A percentile compares a stretch with the other conserved stretches of the same genome.
Conservation (phyloP, 2,888 invertebrate genomes). For the Eupithecia tripunctaria region DNA sequence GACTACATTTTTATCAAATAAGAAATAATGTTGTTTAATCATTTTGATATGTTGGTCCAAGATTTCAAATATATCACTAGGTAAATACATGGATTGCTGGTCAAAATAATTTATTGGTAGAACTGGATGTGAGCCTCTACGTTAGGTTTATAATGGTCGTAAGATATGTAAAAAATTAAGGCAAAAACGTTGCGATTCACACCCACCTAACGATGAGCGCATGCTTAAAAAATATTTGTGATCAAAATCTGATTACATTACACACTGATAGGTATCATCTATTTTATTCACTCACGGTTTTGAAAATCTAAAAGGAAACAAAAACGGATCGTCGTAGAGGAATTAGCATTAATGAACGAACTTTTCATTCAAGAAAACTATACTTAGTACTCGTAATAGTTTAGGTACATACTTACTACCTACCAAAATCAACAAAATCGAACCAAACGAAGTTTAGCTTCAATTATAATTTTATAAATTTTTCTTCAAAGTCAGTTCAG, state of each 20-base stretch:
- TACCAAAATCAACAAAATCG: background rate
- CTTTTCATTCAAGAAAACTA: background rate
- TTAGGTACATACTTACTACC: background rate
- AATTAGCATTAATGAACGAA: background rate
- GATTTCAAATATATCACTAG: background rate
- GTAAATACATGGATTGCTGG: background rate
- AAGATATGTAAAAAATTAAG: background rate
- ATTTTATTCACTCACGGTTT: background rate
- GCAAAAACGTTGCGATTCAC: conserved; percentile 13
- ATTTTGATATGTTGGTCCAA: background rate
- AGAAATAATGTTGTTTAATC: background rate
- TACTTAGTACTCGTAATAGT: no score
- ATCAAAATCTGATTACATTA: background rate
- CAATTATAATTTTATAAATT: background rate
- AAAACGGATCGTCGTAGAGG: background rate
- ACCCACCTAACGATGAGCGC: conserved; percentile 20
- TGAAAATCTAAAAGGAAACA: background rate
- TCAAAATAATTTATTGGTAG: background rate
- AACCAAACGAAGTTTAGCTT: background rate
- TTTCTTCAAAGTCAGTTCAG: background rate
- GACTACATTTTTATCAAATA: background rate
- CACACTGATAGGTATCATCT: background rate
- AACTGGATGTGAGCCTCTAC: background rate
- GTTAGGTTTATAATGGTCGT: background rate
- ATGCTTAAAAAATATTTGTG: background rate